A percentile compares a stretch with the other conserved stretches of the same genome.
phyloP scores from a whole-genome alignment of 2,888 invertebrate species.

The Conchocele bisecta region DNA sequence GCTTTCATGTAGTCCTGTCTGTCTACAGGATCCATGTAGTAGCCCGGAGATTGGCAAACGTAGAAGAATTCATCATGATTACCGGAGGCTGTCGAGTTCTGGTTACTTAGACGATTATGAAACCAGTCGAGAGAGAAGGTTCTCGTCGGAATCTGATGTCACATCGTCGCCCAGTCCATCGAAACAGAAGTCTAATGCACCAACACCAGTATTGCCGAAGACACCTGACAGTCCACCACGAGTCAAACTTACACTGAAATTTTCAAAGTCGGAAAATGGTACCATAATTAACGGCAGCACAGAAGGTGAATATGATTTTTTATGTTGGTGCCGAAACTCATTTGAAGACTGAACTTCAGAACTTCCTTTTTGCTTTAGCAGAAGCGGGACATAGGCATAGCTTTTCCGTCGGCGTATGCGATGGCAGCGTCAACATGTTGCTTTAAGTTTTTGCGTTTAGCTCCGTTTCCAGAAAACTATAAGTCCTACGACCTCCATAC shows the following conservation, averaged over 20 bases:
- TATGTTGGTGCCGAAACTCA: no score
- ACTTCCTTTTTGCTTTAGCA: no score
- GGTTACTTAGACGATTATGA: slow-evolving; percentile 81
- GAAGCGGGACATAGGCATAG: no score
- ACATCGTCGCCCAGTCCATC: slow-evolving; percentile 61
- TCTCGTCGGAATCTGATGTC: slow-evolving; percentile 73
- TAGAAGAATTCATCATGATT: slow-evolving; percentile 80
- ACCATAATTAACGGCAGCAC: slow-evolving; percentile 38
- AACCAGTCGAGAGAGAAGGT: slow-evolving; percentile 69
- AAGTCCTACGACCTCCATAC: no score
- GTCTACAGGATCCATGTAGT: slow-evolving; percentile 57
- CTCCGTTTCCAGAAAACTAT: no score
- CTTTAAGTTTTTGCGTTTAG: no score
- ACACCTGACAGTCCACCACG: slow-evolving; percentile 55
- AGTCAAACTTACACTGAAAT: slow-evolving; percentile 59
- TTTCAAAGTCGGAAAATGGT: slow-evolving; percentile 47
- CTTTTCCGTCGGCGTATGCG: no score
- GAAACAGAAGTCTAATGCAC: slow-evolving; percentile 48
- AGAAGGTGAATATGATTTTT: no score
- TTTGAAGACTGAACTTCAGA: no score
- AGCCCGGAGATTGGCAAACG: slow-evolving; percentile 79
- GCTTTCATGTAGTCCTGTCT: slow-evolving; percentile 53
- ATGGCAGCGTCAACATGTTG: no score
- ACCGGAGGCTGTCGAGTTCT: slow-evolving; percentile 80
- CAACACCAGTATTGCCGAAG: slow-evolving; percentile 49